A percentile compares a stretch with the other conserved stretches of the same genome.
phyloP scores from a whole-genome alignment of 2,113 vertebrate species.

The Rhinolophus sinicus region DNA sequence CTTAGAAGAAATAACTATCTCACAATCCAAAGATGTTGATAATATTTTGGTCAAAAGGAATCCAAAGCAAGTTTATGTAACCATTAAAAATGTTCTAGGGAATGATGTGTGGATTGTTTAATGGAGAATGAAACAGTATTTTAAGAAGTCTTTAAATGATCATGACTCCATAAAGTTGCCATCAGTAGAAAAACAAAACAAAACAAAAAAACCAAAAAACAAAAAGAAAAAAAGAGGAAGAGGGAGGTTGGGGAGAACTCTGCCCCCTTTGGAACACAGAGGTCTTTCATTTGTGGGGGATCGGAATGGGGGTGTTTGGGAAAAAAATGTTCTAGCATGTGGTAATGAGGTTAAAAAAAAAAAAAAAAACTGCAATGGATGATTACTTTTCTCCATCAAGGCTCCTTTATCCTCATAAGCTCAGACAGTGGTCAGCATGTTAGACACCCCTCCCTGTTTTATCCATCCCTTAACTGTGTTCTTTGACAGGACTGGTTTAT shows the following conservation, averaged over 20 bases:
- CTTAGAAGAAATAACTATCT: neutral
- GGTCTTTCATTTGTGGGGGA: constrained; percentile 71
- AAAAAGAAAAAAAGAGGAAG: neutral
- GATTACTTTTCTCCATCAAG: constrained; percentile 90
- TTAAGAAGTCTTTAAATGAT: constrained; percentile 80
- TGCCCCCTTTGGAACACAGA: constrained; percentile 82
- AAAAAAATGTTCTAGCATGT: constrained; percentile 92
- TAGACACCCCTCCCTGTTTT: constrained; percentile 83
- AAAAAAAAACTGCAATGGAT: constrained; percentile 88
- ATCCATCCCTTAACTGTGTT: constrained; percentile 79
- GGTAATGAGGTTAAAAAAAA: constrained; percentile 90
- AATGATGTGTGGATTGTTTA: constrained; percentile 42
- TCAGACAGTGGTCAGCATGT: constrained; percentile 84
- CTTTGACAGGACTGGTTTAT: constrained; percentile 89
- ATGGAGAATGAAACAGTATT: constrained; percentile 72
- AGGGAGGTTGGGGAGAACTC: constrained; percentile 30
- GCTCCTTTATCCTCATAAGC: constrained; percentile 86
- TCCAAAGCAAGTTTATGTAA: constrained; percentile 63
- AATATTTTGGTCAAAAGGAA: constrained; percentile 61
- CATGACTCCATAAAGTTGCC: constrained; percentile 42
- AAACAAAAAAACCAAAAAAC: neutral
- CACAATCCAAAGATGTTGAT: constrained; percentile 64
- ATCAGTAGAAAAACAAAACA: neutral
- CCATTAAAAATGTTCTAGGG: constrained; percentile 63
- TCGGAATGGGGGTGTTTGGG: constrained; percentile 77